phyloP scores from a whole-genome alignment of 1,140 invertebrate species.

The Dryas iulia region DNA sequence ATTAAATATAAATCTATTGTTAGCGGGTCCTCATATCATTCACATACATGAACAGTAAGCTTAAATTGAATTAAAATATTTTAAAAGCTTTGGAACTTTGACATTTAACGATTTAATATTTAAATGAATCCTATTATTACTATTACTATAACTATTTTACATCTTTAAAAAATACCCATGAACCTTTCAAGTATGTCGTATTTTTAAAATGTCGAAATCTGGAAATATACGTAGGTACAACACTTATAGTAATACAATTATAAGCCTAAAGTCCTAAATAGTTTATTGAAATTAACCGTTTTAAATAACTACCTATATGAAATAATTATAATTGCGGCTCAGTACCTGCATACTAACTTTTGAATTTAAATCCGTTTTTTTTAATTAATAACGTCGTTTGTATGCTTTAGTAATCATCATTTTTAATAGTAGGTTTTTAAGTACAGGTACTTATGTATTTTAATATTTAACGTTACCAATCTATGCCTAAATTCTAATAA shows the following conservation, averaged over 20 bases:
- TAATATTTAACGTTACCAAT: neutral
- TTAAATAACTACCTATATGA: neutral
- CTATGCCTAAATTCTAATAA: slow-evolving; percentile 7
- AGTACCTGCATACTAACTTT: neutral
- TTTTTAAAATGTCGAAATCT: neutral
- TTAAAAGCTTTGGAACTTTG: neutral
- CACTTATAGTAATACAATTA: neutral
- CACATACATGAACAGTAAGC: neutral
- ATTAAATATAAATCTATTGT: slow-evolving; percentile 28
- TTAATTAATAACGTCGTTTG: neutral
- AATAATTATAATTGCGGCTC: neutral
- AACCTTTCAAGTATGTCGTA: neutral
- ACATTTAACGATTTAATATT: neutral
- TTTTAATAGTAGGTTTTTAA: neutral
- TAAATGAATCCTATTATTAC: neutral
- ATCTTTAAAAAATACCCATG: neutral
- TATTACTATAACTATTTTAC: neutral
- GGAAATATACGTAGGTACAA: neutral
- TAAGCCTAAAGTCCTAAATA: neutral
- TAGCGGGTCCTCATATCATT: slow-evolving; percentile 5
- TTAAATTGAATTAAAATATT: neutral
- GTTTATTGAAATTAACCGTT: neutral
- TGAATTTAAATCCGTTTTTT: neutral
- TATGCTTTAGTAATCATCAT: neutral
- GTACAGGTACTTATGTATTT: neutral